Percentiles rank a stretch among this genome's conserved stretches.
Conservation (phyloP, 2,888 invertebrate genomes). For the Sinopyrophorus schimmeli region DNA sequence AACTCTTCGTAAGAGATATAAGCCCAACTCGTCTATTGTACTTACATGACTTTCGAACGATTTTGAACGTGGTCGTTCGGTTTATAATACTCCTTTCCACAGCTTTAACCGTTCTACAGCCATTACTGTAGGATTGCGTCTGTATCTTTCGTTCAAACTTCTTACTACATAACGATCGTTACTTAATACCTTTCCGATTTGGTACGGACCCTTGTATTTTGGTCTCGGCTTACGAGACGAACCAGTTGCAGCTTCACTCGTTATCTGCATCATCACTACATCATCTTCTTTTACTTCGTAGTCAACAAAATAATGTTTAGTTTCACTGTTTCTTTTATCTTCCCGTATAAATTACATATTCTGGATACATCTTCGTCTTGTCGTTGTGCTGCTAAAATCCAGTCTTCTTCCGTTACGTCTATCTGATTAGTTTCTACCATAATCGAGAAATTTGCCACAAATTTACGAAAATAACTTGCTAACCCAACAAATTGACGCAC, state of each 20-base stretch:
- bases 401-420: slow-evolving; percentile 28
- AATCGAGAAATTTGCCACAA: slow-evolving; percentile 35
- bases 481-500: slow-evolving; percentile 35
- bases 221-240: slow-evolving; percentile 23
- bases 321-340: not conserved
- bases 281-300: slow-evolving; percentile 17
- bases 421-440: slow-evolving; percentile 22
- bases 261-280: slow-evolving; percentile 31
- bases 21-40: too few relatives aligned
- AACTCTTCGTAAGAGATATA: too few relatives aligned
- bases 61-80: too few relatives aligned
- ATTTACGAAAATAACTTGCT: slow-evolving; percentile 40
- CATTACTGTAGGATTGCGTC: not conserved
- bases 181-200: slow-evolving; percentile 3
- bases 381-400: slow-evolving; percentile 37
- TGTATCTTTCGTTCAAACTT: slow-evolving; percentile 1
- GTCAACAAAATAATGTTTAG: slow-evolving; percentile 4
- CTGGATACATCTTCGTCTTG: slow-evolving; percentile 24
- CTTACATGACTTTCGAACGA: too few relatives aligned
- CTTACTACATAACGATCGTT: slow-evolving; percentile 19
- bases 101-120: slow-evolving; percentile 1
- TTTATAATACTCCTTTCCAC: too few relatives aligned
- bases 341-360: slow-evolving; percentile 10
- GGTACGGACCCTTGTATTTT: slow-evolving; percentile 31
- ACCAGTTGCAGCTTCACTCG: slow-evolving; percentile 24